These are phyloP conservation scores for Dynastes grantii DNA, from an alignment of 2,888 invertebrate genomes.

Conservation along the genomic window DNA sequence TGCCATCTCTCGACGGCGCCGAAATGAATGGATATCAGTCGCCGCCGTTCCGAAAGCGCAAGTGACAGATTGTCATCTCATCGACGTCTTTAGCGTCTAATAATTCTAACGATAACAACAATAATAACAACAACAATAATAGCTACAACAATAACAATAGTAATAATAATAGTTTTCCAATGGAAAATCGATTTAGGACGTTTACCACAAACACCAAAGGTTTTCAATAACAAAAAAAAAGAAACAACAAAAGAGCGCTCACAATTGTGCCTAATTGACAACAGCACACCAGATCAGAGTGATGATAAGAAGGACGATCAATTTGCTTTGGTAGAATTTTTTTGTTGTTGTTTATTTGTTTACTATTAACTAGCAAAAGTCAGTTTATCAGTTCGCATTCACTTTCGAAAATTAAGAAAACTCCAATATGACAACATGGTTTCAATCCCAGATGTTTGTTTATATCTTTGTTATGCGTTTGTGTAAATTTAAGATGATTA, in stretches of 20 bases:
- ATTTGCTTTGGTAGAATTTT: slow-evolving; percentile 45
- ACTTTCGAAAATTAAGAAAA: too few relatives aligned
- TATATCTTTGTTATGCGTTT: too few relatives aligned
- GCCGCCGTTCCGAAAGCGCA: slow-evolving; percentile 67
- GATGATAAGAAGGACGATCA: not conserved
- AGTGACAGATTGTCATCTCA: slow-evolving; percentile 61
- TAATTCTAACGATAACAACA: slow-evolving; percentile 13
- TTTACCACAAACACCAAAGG: slow-evolving; percentile 59
- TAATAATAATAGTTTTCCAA: slow-evolving; percentile 15
- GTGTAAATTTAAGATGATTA: not conserved
- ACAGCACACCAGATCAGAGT: slow-evolving; percentile 50
- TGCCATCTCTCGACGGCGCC: slow-evolving; percentile 55
- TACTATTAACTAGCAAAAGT: not conserved
- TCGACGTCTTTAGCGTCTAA: slow-evolving; percentile 7
- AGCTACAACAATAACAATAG: slow-evolving; percentile 11
- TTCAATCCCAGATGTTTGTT: not conserved
- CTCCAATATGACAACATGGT: not conserved
- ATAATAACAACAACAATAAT: not conserved
- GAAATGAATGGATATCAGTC: slow-evolving; percentile 61
- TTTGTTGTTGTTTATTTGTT: slow-evolving; percentile 24
- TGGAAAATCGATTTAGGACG: slow-evolving; percentile 34
- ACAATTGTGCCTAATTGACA: slow-evolving; percentile 62
- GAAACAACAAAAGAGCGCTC: slow-evolving; percentile 52
- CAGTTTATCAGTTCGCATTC: not conserved
- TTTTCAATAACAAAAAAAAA: slow-evolving; percentile 55